Base-by-base conservation (phyloP, 2,797 vertebrate genomes). In the Tamandua tetradactyla region DNA sequence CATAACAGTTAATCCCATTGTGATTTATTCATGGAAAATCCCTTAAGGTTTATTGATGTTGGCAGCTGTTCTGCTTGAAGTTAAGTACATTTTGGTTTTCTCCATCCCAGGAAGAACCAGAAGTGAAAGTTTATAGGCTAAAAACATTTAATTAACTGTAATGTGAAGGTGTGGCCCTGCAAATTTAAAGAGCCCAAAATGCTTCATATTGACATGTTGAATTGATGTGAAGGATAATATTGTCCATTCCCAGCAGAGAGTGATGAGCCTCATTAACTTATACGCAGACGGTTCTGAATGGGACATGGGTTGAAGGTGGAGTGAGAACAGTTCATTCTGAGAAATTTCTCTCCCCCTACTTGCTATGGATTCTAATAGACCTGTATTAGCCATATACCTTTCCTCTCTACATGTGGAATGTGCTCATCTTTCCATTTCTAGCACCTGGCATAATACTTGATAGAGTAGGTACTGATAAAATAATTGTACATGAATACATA, bases 71-170 rank as follows among this genome's bases (percentile, higher is more conserved):
- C 75, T 91, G 75, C 75, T 91, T 87, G 44, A 80, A 89, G 88
- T 94, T 71, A 91, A 95, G 86, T 93, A 52, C 4, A 14, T 80
- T 95, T 89, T 93, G 96, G 74, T 81, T 68, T 94, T 44, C 55
- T 92, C 40, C 75, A 5, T 94, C 17, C 15, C 44, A 23, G 62
- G 32, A 93, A 94, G 75, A 95, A 96, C 55, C n/a, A 37, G 83
- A 30, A 49, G 52, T 92, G 35, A 68, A 83, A 68, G 13, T 90
- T 90, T 91, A 11, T 90, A 83, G 78, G 69, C 78, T 57, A 86
- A 93, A 47, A 94, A 91, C 10, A 64, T 80, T 96, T 89, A 87
- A 93, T 95, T 91, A 84, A 82, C n/a, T 32, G 7, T n/a, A 47
- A 27, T 81, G 71, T 49, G 79, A 93, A 94, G 66, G 55, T 95